These are phyloP conservation scores for Spinus pinus DNA, from an alignment of 2,797 vertebrate species.

Conservation along the genomic window DNA sequence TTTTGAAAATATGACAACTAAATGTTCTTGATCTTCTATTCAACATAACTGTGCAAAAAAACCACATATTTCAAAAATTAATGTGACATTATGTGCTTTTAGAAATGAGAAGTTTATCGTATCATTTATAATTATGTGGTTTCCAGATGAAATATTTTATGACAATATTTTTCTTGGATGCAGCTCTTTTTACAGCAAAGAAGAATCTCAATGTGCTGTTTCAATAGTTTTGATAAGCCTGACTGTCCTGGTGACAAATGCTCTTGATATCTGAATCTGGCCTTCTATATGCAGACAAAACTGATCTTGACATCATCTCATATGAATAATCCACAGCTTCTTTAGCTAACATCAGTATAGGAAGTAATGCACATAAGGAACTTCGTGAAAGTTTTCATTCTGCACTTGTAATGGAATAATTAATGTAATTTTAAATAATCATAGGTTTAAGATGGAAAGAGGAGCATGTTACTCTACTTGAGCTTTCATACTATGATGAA, in stretches of 20 bases:
- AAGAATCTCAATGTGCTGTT: neutral
- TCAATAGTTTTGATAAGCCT: neutral
- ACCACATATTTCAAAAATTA: neutral
- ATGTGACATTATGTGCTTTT: neutral
- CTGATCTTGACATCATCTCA: neutral
- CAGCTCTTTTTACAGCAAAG: neutral
- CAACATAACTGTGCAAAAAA: neutral
- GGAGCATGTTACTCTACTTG: neutral
- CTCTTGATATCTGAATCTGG: neutral
- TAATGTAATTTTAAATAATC: neutral
- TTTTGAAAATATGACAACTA: neutral
- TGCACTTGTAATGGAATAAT: neutral
- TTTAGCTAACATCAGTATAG: neutral
- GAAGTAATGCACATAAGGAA: neutral
- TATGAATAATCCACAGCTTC: neutral
- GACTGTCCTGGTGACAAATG: neutral
- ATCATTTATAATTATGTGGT: neutral
- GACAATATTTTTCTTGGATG: neutral
- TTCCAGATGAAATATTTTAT: neutral
- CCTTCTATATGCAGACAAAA: neutral
- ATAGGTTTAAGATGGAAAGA: neutral
- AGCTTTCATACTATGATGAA: neutral
- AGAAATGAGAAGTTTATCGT: neutral
- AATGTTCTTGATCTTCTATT: neutral
- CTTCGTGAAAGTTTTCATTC: neutral